phyloP scores from a whole-genome alignment of 1,140 invertebrate species.

The Aphelenchoides fujianensis region DNA sequence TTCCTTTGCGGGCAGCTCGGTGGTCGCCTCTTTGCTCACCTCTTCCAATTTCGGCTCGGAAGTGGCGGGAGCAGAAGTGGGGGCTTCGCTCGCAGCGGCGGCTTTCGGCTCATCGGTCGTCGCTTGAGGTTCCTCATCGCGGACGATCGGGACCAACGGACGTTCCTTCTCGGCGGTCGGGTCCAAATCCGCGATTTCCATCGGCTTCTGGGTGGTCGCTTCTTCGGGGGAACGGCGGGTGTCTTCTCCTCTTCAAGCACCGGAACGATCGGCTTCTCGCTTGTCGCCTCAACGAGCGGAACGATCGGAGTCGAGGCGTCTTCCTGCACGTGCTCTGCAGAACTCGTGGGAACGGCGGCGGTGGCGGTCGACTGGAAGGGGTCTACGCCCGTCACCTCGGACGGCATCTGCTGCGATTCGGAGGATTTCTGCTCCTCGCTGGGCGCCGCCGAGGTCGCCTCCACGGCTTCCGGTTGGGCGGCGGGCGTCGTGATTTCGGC shows the following conservation, averaged over 20 bases:
- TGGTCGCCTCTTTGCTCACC: background rate
- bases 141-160: slow-evolving; percentile 3
- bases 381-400: background rate
- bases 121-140: background rate
- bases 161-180: background rate
- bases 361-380: background rate
- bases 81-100: background rate
- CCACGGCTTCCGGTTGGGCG: background rate
- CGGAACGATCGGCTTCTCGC: too few relatives aligned
- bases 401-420: background rate
- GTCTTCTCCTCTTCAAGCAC: background rate
- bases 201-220: background rate
- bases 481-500: background rate
- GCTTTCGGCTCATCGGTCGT: background rate
- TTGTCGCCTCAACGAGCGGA: background rate
- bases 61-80: background rate
- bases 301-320: background rate
- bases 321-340: background rate
- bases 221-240: background rate
- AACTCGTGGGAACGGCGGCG: background rate
- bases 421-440: background rate
- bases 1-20: background rate
- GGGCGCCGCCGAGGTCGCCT: background rate
- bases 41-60: background rate
- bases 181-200: background rate